A percentile compares a stretch with the other conserved stretches of the same genome.
Conservation (phyloP, 2,113 vertebrate genomes). For the Tringa solitaria region DNA sequence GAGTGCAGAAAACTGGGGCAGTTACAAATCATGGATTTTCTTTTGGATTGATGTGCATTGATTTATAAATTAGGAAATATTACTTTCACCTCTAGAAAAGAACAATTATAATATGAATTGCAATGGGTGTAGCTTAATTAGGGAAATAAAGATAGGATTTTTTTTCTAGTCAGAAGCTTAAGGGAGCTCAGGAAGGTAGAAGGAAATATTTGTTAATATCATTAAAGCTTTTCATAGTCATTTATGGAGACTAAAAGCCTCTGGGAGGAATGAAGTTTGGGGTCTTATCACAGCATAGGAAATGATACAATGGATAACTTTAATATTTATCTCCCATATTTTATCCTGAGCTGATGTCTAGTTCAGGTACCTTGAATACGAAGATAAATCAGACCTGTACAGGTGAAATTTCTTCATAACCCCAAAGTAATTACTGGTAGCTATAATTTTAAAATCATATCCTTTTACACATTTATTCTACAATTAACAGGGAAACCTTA, state of each 20-base stretch:
- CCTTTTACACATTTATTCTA: background rate
- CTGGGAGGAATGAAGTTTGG: background rate
- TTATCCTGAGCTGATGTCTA: background rate
- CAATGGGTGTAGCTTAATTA: background rate
- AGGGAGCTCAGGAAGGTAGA: background rate
- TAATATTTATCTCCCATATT: background rate
- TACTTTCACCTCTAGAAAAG: background rate
- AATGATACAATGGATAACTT: background rate
- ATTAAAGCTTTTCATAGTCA: background rate
- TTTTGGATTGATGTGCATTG: background rate
- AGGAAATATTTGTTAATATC: constrained; percentile 14
- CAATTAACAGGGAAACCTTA: background rate
- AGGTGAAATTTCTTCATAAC: background rate
- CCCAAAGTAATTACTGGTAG: background rate
- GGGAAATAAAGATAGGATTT: background rate
- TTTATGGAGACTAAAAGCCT: background rate
- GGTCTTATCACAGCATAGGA: background rate
- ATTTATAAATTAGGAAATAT: background rate
- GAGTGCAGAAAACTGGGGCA: background rate
- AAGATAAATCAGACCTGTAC: background rate
- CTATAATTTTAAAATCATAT: background rate
- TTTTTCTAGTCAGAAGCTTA: background rate
- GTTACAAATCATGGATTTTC: background rate
- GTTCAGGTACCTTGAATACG: background rate
- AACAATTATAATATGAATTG: background rate